A percentile compares a stretch with the other conserved stretches of the same genome.
Evolutionary conservation across 2,888 invertebrate genomes (phyloP).

Genomic region (Notocelia uddmanniana): DNA sequence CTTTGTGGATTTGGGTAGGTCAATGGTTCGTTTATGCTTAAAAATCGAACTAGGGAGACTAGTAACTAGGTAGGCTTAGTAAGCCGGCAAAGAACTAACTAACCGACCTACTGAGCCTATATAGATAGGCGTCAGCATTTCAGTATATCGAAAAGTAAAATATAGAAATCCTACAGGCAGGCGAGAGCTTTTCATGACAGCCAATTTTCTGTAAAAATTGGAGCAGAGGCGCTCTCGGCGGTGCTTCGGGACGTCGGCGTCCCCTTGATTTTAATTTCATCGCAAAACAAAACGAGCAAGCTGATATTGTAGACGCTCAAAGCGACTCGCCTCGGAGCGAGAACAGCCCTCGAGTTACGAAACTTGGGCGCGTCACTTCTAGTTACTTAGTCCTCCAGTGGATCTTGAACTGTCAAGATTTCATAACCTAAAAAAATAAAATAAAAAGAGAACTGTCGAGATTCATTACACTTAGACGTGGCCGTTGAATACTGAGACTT

Average conservation of each 20-base stretch:
- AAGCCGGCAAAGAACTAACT: neutral
- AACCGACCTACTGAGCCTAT: neutral
- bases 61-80: no score
- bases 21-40: neutral
- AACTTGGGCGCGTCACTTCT: slow-evolving; percentile 23
- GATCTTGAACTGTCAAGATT: neutral
- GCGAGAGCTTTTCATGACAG: slow-evolving; percentile 52
- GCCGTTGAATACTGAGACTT: neutral
- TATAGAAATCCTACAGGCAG: slow-evolving; percentile 49
- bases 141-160: slow-evolving; percentile 46
- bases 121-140: slow-evolving; percentile 17
- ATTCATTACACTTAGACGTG: neutral
- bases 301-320: slow-evolving; percentile 52
- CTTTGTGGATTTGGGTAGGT: no score
- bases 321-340: slow-evolving; percentile 50
- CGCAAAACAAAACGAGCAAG: slow-evolving; percentile 58
- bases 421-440: no score
- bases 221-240: slow-evolving; percentile 50
- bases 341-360: slow-evolving; percentile 46
- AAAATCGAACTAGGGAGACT: neutral
- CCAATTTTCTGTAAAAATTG: slow-evolving; percentile 57
- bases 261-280: slow-evolving; percentile 63
- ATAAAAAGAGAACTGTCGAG: no score
- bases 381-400: slow-evolving; percentile 11
- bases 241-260: slow-evolving; percentile 31